Evolutionary conservation across 2,888 invertebrate genomes (phyloP), one percentile per base, ranked within the genome.

Genomic region (Tholera decimalis): DNA sequence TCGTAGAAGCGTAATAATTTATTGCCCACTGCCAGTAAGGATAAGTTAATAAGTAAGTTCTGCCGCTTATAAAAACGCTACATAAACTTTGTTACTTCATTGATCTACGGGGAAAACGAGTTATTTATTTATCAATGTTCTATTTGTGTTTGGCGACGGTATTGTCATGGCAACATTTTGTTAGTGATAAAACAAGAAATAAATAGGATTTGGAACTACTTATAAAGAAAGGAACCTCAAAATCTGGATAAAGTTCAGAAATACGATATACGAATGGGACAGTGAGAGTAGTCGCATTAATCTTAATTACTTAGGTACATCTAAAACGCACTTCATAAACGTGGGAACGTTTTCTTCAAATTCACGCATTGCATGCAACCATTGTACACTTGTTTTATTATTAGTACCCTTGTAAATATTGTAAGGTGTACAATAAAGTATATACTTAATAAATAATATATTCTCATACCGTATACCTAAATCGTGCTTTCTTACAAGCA

Each of bases 1-100:
- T 84, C 80, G 82, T 74, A 81, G 71, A 76, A 70, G 79, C 74
- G 81, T 79, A 80, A 84, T 88, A 85, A 89, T 87, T 88, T 87
- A 88, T 85, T 75, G 73, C 67, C 50, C 53, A 67, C 44, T 46
- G 30, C 43, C 55, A 64, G 68, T 69, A 70, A 64, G 82, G 55
- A 65, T 82, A 84, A 82, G 79, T 83, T 79, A 80, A 79, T 81
- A 82, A 77, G 77, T 68, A 76, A 79, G 69, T 77, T 83, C 67
- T 64, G 73, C 35, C 60, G 73, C 83, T 79, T 83, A 79, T 77
- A 82, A 83, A 83, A 84, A 83, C 65, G 82, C 73, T 78, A 72
- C 82, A 82, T 83, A 84, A 81, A 82, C 66, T 85, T 80, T 72
- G 72, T 71, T 77, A 64, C 63, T 77, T 67, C 78, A 75, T 76